Percentiles rank a stretch among this genome's conserved stretches.
Evolutionary conservation across 2,888 invertebrate species (phyloP).

Genomic region (Tribolium freemani): DNA sequence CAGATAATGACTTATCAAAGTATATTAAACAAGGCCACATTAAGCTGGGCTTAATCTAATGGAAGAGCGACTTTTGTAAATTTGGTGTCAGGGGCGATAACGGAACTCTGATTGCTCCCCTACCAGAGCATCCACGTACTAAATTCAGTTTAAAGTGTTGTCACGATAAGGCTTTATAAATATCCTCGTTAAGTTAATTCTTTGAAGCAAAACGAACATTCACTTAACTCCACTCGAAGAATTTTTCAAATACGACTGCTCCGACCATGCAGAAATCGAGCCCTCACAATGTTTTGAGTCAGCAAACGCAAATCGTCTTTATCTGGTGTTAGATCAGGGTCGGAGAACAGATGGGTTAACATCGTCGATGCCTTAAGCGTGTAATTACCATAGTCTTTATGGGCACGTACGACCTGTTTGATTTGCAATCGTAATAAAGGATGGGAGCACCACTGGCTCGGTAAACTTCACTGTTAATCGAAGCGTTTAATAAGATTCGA

Average conservation of each 20-base stretch:
- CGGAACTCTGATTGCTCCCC: constrained; percentile 60
- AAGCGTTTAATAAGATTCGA: constrained; percentile 43
- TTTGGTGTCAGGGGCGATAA: constrained; percentile 62
- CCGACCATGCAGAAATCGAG: constrained; percentile 35
- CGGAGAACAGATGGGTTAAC: constrained; percentile 30
- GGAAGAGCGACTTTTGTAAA: constrained; percentile 62
- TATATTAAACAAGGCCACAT: constrained; percentile 62
- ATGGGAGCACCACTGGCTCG: constrained; percentile 20
- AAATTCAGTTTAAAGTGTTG: constrained; percentile 66
- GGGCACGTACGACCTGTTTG: constrained; percentile 35
- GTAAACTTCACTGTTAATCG: constrained; percentile 35
- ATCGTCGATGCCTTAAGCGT: constrained; percentile 24
- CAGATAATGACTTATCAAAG: constrained; percentile 60
- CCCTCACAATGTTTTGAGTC: too few relatives aligned
- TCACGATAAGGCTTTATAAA: constrained; percentile 66
- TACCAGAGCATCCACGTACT: constrained; percentile 61
- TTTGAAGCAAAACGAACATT: constrained; percentile 56
- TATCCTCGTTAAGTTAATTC: constrained; percentile 66
- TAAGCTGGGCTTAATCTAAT: constrained; percentile 61
- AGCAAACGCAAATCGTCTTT: constrained; percentile 11
- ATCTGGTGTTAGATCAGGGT: constrained; percentile 13
- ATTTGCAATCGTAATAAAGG: constrained; percentile 43
- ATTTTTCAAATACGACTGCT: constrained; percentile 45
- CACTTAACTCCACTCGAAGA: constrained; percentile 48
- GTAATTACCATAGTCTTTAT: constrained; percentile 40